phyloP scores from a whole-genome alignment of 1,140 invertebrate genomes.

The Ylistrum balloti region DNA sequence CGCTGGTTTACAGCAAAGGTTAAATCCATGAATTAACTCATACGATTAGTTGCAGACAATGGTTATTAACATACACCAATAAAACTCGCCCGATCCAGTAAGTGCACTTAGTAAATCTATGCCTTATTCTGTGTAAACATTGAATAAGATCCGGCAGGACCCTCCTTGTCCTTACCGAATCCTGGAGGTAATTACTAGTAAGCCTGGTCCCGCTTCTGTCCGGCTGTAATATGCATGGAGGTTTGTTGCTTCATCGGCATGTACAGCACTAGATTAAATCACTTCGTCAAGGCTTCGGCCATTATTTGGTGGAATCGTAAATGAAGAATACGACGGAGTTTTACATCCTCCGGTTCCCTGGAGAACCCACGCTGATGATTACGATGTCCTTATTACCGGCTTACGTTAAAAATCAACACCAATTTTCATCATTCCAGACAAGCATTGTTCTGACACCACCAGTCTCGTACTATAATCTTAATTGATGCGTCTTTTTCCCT shows the following conservation, averaged over 20 bases:
- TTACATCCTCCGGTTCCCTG: neutral
- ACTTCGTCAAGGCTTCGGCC: neutral
- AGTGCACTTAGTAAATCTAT: neutral
- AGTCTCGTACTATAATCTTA: neutral
- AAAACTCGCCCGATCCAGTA: neutral
- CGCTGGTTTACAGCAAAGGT: neutral
- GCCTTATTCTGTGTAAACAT: neutral
- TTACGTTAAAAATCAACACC: constrained; percentile 13
- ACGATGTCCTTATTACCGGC: neutral
- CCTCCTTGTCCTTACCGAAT: neutral
- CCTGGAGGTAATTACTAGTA: neutral
- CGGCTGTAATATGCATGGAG: neutral
- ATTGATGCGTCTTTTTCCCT: neutral
- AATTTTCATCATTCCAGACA: neutral
- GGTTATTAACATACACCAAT: neutral
- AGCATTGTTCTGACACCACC: neutral
- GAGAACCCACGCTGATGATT: neutral
- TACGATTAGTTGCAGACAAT: neutral
- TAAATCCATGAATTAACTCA: neutral
- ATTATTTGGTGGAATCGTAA: constrained; percentile 1
- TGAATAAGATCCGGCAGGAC: neutral
- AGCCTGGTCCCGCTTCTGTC: neutral
- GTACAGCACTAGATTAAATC: neutral
- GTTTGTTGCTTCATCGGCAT: neutral
- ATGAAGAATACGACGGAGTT: neutral